Percentiles rank a stretch among this genome's conserved stretches.
phyloP scores from a whole-genome alignment of 2,797 vertebrate genomes.

The Notamacropus eugenii region DNA sequence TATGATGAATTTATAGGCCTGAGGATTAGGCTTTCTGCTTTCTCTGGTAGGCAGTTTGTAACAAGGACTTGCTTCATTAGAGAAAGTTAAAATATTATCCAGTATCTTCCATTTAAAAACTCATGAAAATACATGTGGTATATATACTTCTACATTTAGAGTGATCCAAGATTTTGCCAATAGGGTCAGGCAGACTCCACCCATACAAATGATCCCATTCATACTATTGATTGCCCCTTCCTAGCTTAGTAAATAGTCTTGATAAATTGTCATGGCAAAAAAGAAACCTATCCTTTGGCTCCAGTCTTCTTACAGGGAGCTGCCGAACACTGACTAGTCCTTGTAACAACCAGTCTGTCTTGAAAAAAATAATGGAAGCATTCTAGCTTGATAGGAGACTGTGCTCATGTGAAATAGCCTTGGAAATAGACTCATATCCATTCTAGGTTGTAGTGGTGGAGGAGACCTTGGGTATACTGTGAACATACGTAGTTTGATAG shows the following conservation, averaged over 20 bases:
- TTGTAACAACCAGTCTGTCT: not conserved
- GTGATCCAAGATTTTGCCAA: not conserved
- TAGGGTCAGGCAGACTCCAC: not conserved
- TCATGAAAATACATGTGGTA: not conserved
- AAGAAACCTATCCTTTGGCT: not conserved
- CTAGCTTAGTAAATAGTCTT: not conserved
- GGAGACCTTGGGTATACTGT: not conserved
- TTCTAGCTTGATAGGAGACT: not conserved
- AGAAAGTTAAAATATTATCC: not conserved
- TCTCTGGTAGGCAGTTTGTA: not conserved
- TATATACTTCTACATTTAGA: not conserved
- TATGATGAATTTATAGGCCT: not conserved
- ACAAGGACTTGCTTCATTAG: not conserved
- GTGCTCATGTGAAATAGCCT: not conserved
- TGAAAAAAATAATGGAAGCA: not conserved
- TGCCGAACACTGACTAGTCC: not conserved
- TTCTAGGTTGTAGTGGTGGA: not conserved
- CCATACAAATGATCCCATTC: not conserved
- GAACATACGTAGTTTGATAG: not conserved
- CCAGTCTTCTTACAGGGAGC: not conserved
- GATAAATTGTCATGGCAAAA: not conserved
- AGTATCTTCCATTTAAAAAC: not conserved
- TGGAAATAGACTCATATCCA: not conserved
- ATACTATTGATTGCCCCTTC: not conserved
- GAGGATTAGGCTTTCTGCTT: not conserved